Evolutionary conservation across 30 jellyfish, hydroid and myxozoan species (phyloP), one percentile per base, ranked within the genome.

Genomic region (Hydra vulgaris): DNA sequence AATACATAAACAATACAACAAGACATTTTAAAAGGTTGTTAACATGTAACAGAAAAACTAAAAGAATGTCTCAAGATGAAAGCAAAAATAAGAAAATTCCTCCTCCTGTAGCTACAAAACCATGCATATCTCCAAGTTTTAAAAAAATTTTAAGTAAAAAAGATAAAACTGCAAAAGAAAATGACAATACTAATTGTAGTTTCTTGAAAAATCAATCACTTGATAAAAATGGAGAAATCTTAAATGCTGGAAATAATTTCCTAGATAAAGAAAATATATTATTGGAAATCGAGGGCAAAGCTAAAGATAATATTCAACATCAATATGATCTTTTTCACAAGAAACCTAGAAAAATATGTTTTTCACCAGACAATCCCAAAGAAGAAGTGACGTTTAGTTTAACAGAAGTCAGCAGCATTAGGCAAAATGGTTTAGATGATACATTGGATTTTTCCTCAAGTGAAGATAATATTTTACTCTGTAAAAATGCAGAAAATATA

Each of bases 51-150:
- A n/a, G n/a, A n/a, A n/a, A 40, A 40, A 40, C 61, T 40, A 40
- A 40, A 40, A 40, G 61, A 12, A 40, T 40, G 61, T 40, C 61
- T 40, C 61, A 40, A 12, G 12, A 40, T 40, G 61, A 3, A 40
- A 40, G 61, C 71, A 75, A 21, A 75, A 26, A 71, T 12, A 75
- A 8, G 56, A 70, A 67, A 25, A 26, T 71, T 23, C 83, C 83
- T 8, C 83, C 83, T 25, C 83, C 83, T 25, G 83, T 75, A 15
- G 71, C 83, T 23, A 26, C n/a, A 23, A 75, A 75, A 23, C 83
- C 83, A 21, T 17, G 26, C 26, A 26, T 21, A 21, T 23, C 21
- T 73, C 27, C 53, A 23, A 53, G 26, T 20, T 27, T 27, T 71
- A 71, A 71, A 71, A 27, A 27, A 20, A 17, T 0, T 17, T n/a